Conservation (phyloP, 53 echinoderm and acorn worm species). For the Paelopatides confundens region DNA sequence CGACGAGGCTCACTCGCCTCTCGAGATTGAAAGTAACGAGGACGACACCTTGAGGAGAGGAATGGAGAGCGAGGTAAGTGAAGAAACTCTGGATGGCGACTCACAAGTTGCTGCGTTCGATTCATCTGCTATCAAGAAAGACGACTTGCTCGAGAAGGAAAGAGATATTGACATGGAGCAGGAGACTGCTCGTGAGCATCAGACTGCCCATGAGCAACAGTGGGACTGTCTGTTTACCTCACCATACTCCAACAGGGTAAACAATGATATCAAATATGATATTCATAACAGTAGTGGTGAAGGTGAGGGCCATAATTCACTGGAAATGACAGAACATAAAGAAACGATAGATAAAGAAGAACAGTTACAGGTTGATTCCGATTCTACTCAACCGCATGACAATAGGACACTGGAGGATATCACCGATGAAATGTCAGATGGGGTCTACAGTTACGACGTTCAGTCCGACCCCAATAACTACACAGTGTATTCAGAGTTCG, state of each 20-base stretch:
- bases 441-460: constrained; percentile 20
- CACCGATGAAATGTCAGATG: constrained; percentile 19
- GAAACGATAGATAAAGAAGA: not conserved
- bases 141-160: not conserved
- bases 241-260: not conserved
- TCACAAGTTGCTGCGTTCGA: too few relatives aligned
- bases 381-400: not conserved
- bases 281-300: not conserved
- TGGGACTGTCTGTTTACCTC: not conserved
- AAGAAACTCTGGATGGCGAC: not conserved
- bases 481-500: constrained; percentile 84
- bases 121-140: not conserved
- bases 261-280: not conserved
- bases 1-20: not conserved
- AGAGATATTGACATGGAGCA: not conserved
- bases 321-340: not conserved
- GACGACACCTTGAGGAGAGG: not conserved
- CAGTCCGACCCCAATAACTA: not conserved
- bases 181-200: not conserved
- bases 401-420: not conserved
- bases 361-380: not conserved
- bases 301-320: not conserved
- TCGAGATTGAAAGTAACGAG: not conserved
- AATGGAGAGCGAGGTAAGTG: not conserved
- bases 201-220: not conserved